Percentiles rank a stretch among this genome's conserved stretches.
These are phyloP conservation scores for Baryphthengus martii DNA, from an alignment of 2,113 vertebrate species.

Conservation along the genomic window DNA sequence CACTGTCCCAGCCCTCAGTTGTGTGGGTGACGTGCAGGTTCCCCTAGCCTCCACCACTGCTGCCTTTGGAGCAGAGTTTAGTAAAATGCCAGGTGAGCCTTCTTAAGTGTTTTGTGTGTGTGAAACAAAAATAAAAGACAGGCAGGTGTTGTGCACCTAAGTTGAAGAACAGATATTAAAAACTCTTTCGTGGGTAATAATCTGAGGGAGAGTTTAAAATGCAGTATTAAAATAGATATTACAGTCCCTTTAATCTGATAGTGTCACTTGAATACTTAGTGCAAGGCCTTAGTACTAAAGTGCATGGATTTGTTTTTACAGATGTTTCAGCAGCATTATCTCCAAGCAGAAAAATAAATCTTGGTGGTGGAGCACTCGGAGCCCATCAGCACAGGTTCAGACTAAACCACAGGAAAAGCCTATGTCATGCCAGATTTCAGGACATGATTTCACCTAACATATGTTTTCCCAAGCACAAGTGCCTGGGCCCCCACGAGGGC, in stretches of 20 bases:
- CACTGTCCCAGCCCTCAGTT: fast-evolving
- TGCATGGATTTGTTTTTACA: not conserved
- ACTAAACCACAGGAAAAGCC: not conserved
- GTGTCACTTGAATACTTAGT: not conserved
- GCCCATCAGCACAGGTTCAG: not conserved
- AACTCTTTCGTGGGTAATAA: not conserved
- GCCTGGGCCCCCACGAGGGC: fast-evolving
- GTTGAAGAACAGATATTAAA: not conserved
- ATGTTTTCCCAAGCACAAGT: not conserved
- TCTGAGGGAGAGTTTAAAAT: not conserved
- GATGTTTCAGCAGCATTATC: not conserved
- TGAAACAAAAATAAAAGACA: not conserved
- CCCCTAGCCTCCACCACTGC: not conserved
- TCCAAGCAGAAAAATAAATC: not conserved
- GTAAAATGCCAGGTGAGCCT: not conserved
- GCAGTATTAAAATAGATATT: not conserved
- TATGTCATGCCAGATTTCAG: not conserved
- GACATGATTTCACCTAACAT: not conserved
- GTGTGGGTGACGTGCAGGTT: not conserved
- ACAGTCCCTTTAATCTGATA: not conserved
- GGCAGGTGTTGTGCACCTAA: not conserved
- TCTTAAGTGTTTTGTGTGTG: not conserved
- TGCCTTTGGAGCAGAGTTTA: not conserved
- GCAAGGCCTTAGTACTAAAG: not conserved
- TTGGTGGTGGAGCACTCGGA: not conserved